Percentiles rank a stretch among this genome's conserved stretches.
phyloP scores from a whole-genome alignment of 1,140 invertebrate species.

The Lucilia sericata region DNA sequence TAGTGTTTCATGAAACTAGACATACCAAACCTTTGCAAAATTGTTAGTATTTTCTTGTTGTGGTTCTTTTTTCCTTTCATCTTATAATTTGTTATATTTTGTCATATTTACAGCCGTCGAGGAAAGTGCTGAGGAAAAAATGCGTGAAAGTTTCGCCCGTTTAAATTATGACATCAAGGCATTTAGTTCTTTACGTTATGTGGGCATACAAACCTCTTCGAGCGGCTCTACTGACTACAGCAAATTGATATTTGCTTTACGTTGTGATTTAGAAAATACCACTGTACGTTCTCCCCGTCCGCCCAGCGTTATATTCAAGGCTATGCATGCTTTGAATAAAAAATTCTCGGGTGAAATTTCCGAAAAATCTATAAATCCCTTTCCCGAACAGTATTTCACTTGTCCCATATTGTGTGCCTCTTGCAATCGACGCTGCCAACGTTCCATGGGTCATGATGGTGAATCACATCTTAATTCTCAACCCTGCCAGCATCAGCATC shows the following conservation, averaged over 20 bases:
- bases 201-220: constrained; percentile 67
- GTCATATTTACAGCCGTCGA: constrained; percentile 66
- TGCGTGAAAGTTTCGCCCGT: constrained; percentile 75
- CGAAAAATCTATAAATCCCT: constrained; percentile 74
- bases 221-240: constrained; percentile 72
- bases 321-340: constrained; percentile 79
- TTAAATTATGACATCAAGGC: constrained; percentile 76
- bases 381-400: constrained; percentile 86
- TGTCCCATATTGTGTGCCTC: constrained; percentile 80
- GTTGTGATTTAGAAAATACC: constrained; percentile 76
- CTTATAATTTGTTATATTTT: no score
- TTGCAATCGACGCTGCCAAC: constrained; percentile 77
- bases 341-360: constrained; percentile 81
- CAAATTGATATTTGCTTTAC: constrained; percentile 69
- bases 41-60: no score
- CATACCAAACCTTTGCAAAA: constrained; percentile 71
- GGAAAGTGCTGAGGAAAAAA: constrained; percentile 76
- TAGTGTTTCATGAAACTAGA: constrained; percentile 86
- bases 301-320: constrained; percentile 76
- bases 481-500: constrained; percentile 79
- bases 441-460: constrained; percentile 85
- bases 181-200: constrained; percentile 76
- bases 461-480: constrained; percentile 73
- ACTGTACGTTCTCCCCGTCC: constrained; percentile 77
- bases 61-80: no score